phyloP scores from a whole-genome alignment of 2,113 vertebrate genomes.

The Cryptoleucopteryx plumbea region DNA sequence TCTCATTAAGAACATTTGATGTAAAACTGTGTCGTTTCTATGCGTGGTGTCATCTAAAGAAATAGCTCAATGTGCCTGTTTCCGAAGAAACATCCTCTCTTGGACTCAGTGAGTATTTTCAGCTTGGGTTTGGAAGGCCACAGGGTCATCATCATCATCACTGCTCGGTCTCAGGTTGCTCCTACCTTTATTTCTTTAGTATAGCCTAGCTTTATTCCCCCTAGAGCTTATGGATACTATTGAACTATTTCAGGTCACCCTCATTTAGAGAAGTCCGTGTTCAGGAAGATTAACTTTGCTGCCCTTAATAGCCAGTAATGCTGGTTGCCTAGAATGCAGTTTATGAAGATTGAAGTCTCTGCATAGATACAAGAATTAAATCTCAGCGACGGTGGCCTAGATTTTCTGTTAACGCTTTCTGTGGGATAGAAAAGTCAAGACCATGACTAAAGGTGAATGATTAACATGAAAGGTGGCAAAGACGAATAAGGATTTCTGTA shows the following conservation, averaged over 20 bases:
- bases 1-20: neutral
- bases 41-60: neutral
- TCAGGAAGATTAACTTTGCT: conserved; percentile 22
- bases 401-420: neutral
- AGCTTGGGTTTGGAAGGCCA: neutral
- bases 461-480: neutral
- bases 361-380: neutral
- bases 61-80: neutral
- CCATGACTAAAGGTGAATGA: neutral
- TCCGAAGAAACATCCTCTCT: neutral
- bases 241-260: neutral
- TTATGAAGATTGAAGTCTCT: conserved; percentile 31
- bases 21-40: neutral
- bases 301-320: neutral
- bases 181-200: neutral
- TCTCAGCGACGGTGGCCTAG: neutral
- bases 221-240: neutral
- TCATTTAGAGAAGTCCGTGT: neutral
- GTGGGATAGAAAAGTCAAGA: neutral
- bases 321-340: neutral
- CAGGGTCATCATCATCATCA: neutral
- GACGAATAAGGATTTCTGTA: neutral
- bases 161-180: neutral
- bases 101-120: neutral
- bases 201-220: neutral